Percentiles rank a stretch among this genome's conserved stretches.
Conservation (phyloP, 2,797 vertebrate species). For the Borostomias antarcticus region DNA sequence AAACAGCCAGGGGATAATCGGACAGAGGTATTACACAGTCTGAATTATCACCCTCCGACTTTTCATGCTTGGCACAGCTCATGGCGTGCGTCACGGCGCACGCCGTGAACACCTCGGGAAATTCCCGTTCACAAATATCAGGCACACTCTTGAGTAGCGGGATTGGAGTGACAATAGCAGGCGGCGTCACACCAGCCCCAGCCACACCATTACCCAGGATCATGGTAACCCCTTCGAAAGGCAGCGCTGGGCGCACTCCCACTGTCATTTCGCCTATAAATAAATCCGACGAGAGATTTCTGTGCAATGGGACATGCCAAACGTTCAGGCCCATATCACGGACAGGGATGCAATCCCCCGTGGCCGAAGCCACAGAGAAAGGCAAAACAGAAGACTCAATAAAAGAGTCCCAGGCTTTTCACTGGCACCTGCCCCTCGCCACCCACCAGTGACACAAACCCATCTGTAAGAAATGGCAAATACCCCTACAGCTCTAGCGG, state of each 20-base stretch:
- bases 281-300: not conserved
- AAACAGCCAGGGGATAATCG: slow-evolving; percentile 1
- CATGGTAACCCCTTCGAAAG: slow-evolving; percentile 5
- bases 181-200: not conserved
- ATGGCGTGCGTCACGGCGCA: slow-evolving; percentile 1
- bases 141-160: not conserved
- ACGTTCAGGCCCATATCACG: slow-evolving; percentile 8
- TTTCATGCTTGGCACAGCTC: not conserved
- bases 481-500: no score
- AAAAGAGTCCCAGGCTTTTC: slow-evolving; percentile 8
- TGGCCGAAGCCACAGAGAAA: slow-evolving; percentile 11
- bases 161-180: not conserved
- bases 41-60: no score
- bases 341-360: not conserved
- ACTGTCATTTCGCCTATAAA: not conserved
- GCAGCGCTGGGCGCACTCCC: slow-evolving; percentile 9
- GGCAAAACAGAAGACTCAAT: slow-evolving; percentile 11
- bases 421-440: not conserved
- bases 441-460: slow-evolving; percentile 3
- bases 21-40: not conserved
- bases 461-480: not conserved
- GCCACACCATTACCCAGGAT: slow-evolving; percentile 23
- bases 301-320: slow-evolving; percentile 11
- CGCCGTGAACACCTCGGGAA: not conserved
- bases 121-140: not conserved